Base-by-base conservation (phyloP, 2,797 vertebrate species). In the Molothrus ater region DNA sequence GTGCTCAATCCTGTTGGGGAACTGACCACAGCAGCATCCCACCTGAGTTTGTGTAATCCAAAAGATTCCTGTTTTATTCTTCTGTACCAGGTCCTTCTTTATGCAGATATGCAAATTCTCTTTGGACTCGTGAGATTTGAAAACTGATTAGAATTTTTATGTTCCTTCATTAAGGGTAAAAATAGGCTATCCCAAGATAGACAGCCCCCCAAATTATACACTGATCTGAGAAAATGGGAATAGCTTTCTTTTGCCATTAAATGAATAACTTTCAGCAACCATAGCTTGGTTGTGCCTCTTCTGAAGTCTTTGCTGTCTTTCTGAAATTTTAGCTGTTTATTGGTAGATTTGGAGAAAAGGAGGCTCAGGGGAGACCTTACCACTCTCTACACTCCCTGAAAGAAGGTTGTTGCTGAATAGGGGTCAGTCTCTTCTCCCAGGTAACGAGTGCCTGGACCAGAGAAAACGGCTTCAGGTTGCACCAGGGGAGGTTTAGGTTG, bases 41-140 rank as follows among this genome's bases (percentile, higher is more conserved):
- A 43, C 60, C 71, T 26, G 45, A 71, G 32, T 50, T 28, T 50
- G 28, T 73, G 9, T 45, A 66, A 79, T 57, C 56, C 83, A 76
- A 84, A 76, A 53, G 5, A 2, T 68, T 91, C 47, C n/a, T 24
- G 17, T 60, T 92, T 92, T 63, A 73, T 88, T 88, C 74, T 80
- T 72, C 78, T 28, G 19, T 79, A 38, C 13, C 1, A 13, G 34
- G 60, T 60, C 75, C 65, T 69, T 59, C 79, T 88, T 93, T 83
- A 95, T 93, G 90, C 94, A 90, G 86, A 93, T 92, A 96, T 94
- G 95, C 83, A 96, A 95, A 94, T 96, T 76, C 18, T 78, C 38
- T 71, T 59, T 47, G 51, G 74, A 29, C 90, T 84, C 80, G 31
- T 66, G 93, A 91, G 94, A 70, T 36, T 48, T 90, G 60, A 61